Percentiles rank a stretch among this genome's conserved stretches.
phyloP scores from a whole-genome alignment of 2,797 vertebrate species.

The Bufotes viridis region DNA sequence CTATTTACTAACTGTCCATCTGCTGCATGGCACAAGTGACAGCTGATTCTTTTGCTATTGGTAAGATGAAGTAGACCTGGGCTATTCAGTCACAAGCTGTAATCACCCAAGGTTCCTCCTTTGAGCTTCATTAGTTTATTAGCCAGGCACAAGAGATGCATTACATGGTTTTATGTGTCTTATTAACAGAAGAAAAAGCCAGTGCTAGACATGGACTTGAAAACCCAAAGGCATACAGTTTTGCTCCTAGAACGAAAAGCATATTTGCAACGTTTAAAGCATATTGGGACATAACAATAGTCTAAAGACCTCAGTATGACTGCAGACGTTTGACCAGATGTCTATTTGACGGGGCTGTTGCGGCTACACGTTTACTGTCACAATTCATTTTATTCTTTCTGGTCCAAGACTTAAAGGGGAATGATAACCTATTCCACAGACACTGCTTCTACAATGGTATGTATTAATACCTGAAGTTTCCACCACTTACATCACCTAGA shows the following conservation, averaged over 20 bases:
- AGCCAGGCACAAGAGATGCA: slow-evolving; percentile 78
- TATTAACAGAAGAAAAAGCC: slow-evolving; percentile 75
- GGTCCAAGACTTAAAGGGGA: slow-evolving; percentile 6
- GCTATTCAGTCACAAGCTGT: slow-evolving; percentile 78
- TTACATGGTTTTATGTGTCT: slow-evolving; percentile 77
- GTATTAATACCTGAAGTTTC: neutral
- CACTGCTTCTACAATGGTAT: neutral
- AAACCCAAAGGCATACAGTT: slow-evolving; percentile 78
- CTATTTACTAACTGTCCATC: slow-evolving; percentile 84
- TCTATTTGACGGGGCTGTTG: slow-evolving; percentile 79
- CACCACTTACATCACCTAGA: neutral
- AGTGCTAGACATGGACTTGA: slow-evolving; percentile 72
- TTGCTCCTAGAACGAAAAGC: slow-evolving; percentile 80
- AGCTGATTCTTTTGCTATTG: slow-evolving; percentile 83
- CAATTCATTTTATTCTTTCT: slow-evolving; percentile 43
- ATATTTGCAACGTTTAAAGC: slow-evolving; percentile 84
- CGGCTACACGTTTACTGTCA: slow-evolving; percentile 36
- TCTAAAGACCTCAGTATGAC: slow-evolving; percentile 83
- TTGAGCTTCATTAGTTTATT: slow-evolving; percentile 73
- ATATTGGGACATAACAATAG: slow-evolving; percentile 84
- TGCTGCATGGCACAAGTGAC: slow-evolving; percentile 82
- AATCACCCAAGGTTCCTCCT: slow-evolving; percentile 79
- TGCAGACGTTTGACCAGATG: slow-evolving; percentile 83
- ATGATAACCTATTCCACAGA: neutral
- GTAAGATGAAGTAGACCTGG: slow-evolving; percentile 81